phyloP scores from a whole-genome alignment of 2,113 vertebrate species.

The Arizona elegans region DNA sequence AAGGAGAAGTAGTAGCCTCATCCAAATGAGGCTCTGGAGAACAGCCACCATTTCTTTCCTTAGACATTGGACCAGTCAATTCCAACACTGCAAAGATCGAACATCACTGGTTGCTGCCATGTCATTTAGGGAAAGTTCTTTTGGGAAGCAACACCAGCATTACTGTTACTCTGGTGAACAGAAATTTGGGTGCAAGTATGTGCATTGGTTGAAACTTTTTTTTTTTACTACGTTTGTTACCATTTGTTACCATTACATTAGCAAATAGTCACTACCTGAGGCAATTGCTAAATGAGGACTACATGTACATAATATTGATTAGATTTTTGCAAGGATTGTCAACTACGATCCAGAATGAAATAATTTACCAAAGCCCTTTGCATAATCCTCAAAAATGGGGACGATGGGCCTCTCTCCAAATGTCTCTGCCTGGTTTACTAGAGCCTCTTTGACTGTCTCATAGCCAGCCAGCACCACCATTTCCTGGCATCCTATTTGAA shows the following conservation, averaged over 20 bases:
- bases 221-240: background rate
- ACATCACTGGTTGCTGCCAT: background rate
- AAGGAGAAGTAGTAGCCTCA: background rate
- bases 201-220: background rate
- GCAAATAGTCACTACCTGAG: background rate
- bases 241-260: background rate
- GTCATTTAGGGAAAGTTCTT: background rate
- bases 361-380: slow-evolving; percentile 51
- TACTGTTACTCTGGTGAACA: background rate
- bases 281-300: background rate
- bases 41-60: background rate
- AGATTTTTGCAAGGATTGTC: too few relatives aligned
- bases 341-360: too few relatives aligned
- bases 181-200: background rate
- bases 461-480: slow-evolving; percentile 66
- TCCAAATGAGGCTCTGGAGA: background rate
- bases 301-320: too few relatives aligned
- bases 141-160: background rate
- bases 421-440: slow-evolving; percentile 48
- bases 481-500: slow-evolving; percentile 49
- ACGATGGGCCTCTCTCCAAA: slow-evolving; percentile 62
- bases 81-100: background rate
- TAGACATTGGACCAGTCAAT: background rate
- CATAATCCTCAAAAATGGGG: slow-evolving; percentile 59
- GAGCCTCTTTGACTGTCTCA: slow-evolving; percentile 68